Evolutionary conservation across 2,797 vertebrate genomes (phyloP), one percentile per base, ranked within the genome.

Genomic region (Amazonetta brasiliensis): DNA sequence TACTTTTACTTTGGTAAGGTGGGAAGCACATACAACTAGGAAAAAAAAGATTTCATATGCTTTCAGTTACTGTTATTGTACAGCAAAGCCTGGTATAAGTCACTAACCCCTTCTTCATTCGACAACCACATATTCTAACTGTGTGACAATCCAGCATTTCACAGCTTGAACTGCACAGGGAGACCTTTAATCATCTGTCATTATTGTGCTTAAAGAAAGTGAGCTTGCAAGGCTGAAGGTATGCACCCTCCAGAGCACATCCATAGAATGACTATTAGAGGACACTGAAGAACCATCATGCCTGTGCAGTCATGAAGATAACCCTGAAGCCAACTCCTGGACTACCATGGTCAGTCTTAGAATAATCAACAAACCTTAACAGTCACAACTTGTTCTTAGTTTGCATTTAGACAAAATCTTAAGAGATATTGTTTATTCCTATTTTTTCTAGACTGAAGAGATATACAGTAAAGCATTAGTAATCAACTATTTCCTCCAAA

Each of bases 31-130:
- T 25, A 41, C 13, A 76, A 4, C 8, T 19, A 7, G n/a, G 46
- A 22, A 18, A 25, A 54, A 22, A 25, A 25, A 4, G 15, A 11
- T 13, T 28, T 7, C 8, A 1, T 2, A 2, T 3, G 5, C 18
- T 30, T 62, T 23, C 50, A 39, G 62, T n/a, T 46, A 13, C 56
- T 9, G 31, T 22, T 11, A 31, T 2, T 26, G 7, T 3, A 18
- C 18, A 50, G 64, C 67, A 62, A 16, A 60, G 21, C 35, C 14
- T 1, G 0, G 54, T 3, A 30, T 18, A 13, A 68, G 50, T 44
- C 55, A 30, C 50, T 72, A n/a, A 14, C 23, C 11, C 46, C 25
- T 66, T 52, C 59, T 43, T 66, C 35, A 6, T 14, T 2, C 41
- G 22, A 35, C 48, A 66, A 11, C 23, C 41, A 12, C 33, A 1